Conservation (phyloP, 2,797 vertebrate genomes). For the Enteromius anoplus region DNA sequence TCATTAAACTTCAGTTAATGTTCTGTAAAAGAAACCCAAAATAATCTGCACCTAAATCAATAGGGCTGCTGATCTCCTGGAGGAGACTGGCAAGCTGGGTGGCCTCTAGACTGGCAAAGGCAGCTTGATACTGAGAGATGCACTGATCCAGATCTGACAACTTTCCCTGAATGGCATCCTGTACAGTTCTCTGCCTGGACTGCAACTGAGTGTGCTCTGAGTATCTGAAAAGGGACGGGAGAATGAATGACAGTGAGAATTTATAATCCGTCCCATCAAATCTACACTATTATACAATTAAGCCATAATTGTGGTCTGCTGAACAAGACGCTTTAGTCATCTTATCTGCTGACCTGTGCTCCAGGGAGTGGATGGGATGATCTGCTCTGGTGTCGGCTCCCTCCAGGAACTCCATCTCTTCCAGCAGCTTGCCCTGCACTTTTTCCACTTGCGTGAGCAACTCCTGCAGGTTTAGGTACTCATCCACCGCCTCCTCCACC, state of each 20-base stretch:
- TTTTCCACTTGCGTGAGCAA: slow-evolving; percentile 90
- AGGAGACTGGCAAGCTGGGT: slow-evolving; percentile 94
- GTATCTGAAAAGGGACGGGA: slow-evolving; percentile 76
- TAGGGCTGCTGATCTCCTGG: slow-evolving; percentile 95
- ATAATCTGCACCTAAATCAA: slow-evolving; percentile 86
- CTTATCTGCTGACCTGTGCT: slow-evolving; percentile 78
- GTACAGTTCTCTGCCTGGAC: slow-evolving; percentile 91
- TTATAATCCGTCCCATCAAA: not conserved
- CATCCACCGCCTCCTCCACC: slow-evolving; percentile 88
- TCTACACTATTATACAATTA: not conserved
- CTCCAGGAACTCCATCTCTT: slow-evolving; percentile 92
- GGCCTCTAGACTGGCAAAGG: slow-evolving; percentile 93
- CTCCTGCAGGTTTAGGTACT: slow-evolving; percentile 91
- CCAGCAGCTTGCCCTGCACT: slow-evolving; percentile 86
- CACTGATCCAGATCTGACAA: slow-evolving; percentile 95
- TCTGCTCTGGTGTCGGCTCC: slow-evolving; percentile 88
- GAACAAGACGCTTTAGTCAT: not conserved
- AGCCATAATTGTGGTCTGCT: not conserved
- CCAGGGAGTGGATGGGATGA: slow-evolving; percentile 89
- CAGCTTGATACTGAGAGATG: slow-evolving; percentile 96
- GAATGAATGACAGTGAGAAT: not conserved
- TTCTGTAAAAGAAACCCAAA: not conserved
- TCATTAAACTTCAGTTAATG: not conserved
- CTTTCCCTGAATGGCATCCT: slow-evolving; percentile 95
- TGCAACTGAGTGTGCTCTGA: slow-evolving; percentile 96